These are phyloP conservation scores for Tetramorium bicarinatum DNA, from an alignment of 2,888 invertebrate genomes.

Conservation along the genomic window DNA sequence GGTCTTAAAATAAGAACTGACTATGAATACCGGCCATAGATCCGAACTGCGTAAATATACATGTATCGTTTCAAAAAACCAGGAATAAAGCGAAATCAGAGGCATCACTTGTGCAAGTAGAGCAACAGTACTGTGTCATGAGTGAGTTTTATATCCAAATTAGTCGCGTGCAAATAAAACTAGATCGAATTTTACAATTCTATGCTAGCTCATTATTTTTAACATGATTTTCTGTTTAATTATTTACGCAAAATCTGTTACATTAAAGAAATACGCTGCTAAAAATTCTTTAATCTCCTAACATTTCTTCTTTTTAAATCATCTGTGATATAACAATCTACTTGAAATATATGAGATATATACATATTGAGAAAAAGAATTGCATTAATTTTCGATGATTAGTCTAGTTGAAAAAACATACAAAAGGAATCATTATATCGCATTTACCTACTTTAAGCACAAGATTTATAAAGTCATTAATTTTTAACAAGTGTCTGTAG, in stretches of 20 bases:
- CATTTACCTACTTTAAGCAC: not conserved
- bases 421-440: not conserved
- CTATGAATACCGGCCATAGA: too few relatives aligned
- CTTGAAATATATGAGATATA: not conserved
- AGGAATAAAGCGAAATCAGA: slow-evolving; percentile 14
- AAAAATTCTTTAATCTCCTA: not conserved
- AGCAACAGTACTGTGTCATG: slow-evolving; percentile 9
- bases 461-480: not conserved
- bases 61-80: not conserved
- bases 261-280: not conserved
- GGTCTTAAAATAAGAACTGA: too few relatives aligned
- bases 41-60: not conserved
- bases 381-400: not conserved
- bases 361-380: not conserved
- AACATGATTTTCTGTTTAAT: not conserved
- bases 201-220: not conserved
- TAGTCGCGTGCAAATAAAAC: not conserved
- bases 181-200: slow-evolving; percentile 27
- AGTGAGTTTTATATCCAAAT: slow-evolving; percentile 27
- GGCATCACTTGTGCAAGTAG: slow-evolving; percentile 21
- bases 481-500: not conserved
- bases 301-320: not conserved
- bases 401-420: not conserved
- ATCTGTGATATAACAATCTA: not conserved
- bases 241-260: not conserved